Evolutionary conservation across 2,797 vertebrate species (phyloP).

Genomic region (Ctenochaetus hawaiiensis): DNA sequence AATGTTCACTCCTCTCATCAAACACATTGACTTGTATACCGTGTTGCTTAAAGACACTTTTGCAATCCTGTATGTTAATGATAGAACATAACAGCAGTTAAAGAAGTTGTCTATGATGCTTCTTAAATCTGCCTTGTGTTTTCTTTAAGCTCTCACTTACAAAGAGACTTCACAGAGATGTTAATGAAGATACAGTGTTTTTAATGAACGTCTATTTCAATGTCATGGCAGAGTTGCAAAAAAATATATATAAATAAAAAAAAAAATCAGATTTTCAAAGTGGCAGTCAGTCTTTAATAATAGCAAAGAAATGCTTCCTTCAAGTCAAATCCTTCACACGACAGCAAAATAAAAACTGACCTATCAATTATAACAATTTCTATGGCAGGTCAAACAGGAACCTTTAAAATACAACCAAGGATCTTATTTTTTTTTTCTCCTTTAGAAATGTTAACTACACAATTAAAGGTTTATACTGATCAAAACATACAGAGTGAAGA

Average conservation of each 20-base stretch:
- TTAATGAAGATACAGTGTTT: slow-evolving; percentile 62
- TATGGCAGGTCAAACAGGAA: slow-evolving; percentile 72
- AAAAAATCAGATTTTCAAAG: slow-evolving; percentile 45
- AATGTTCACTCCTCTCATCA: slow-evolving; percentile 28
- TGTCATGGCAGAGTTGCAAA: slow-evolving; percentile 59
- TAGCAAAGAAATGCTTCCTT: slow-evolving; percentile 72
- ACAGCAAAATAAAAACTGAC: slow-evolving; percentile 73
- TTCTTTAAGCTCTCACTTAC: slow-evolving; percentile 7
- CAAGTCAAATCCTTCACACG: slow-evolving; percentile 77
- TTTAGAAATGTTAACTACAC: slow-evolving; percentile 81
- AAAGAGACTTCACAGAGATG: slow-evolving; percentile 44
- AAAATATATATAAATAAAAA: slow-evolving; percentile 14
- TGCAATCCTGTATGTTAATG: slow-evolving; percentile 6
- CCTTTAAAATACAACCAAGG: slow-evolving; percentile 75
- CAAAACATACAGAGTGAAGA: slow-evolving; percentile 83
- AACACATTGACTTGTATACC: slow-evolving; percentile 22
- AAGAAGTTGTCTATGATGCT: neutral
- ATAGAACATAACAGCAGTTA: neutral
- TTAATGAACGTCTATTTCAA: slow-evolving; percentile 70
- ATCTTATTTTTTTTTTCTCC: slow-evolving; percentile 31
- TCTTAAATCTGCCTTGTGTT: neutral
- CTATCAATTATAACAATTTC: slow-evolving; percentile 51
- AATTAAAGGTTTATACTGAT: slow-evolving; percentile 82
- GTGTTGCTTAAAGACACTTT: slow-evolving; percentile 13
- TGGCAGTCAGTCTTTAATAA: slow-evolving; percentile 76